Evolutionary conservation across 2,888 invertebrate species (phyloP).

Genomic region (Xylocampa areola): DNA sequence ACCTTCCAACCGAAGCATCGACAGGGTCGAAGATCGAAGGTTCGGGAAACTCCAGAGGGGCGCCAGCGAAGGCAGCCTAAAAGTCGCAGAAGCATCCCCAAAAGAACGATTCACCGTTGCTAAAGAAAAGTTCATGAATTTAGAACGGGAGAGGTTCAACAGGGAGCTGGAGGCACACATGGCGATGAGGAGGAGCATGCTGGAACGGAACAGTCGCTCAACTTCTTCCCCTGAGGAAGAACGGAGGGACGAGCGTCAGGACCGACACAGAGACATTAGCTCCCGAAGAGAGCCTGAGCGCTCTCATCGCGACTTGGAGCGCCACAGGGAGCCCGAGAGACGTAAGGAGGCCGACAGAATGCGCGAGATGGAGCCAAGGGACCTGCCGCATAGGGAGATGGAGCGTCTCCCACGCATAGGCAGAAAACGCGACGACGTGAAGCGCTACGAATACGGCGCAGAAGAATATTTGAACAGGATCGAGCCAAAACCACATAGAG

Average conservation of each 20-base stretch:
- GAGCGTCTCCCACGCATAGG: slow-evolving; percentile 85
- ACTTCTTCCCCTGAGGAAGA: slow-evolving; percentile 89
- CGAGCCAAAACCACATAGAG: slow-evolving; percentile 79
- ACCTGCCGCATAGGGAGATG: slow-evolving; percentile 77
- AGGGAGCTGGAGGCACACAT: slow-evolving; percentile 88
- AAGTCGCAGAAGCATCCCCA: slow-evolving; percentile 89
- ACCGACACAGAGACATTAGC: slow-evolving; percentile 81
- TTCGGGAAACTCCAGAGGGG: slow-evolving; percentile 83
- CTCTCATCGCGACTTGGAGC: slow-evolving; percentile 80
- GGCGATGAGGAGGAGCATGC: slow-evolving; percentile 86
- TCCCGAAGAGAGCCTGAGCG: slow-evolving; percentile 85
- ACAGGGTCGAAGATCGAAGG: slow-evolving; percentile 84
- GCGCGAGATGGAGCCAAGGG: slow-evolving; percentile 69
- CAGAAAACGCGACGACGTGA: slow-evolving; percentile 82
- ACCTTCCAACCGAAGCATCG: slow-evolving; percentile 84
- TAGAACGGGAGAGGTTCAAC: slow-evolving; percentile 92
- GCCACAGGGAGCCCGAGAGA: slow-evolving; percentile 76
- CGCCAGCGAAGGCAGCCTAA: slow-evolving; percentile 85
- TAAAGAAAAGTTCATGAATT: slow-evolving; percentile 95
- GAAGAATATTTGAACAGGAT: slow-evolving; percentile 84
- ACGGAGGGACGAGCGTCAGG: slow-evolving; percentile 85
- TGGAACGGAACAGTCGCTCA: slow-evolving; percentile 87
- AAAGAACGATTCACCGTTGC: slow-evolving; percentile 95
- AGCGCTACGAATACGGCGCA: slow-evolving; percentile 83
- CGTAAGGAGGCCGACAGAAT: slow-evolving; percentile 80